Evolutionary conservation across 35 echinoderm and acorn worm genomes (phyloP), one percentile per base, ranked within the genome.

Genomic region (Acanthaster planci): DNA sequence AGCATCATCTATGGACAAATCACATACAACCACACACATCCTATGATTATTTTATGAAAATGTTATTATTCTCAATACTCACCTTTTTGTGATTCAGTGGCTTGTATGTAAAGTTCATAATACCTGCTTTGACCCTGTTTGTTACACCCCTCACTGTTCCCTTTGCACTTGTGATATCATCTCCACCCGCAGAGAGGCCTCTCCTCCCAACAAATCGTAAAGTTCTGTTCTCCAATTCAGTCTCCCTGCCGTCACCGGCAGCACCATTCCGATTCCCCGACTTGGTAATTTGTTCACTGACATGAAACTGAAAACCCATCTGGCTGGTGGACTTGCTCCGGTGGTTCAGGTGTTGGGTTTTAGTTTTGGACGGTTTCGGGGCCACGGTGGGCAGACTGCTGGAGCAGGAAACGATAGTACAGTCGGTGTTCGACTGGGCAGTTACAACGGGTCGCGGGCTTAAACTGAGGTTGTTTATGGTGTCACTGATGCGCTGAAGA

Each of bases 91-190:
- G 40, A 77, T 92, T 85, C 42, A 97, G 77, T 21, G 95, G 91
- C 82, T 93, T 93, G 81, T 90, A 93, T 50, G 84, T 89, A 82
- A 97, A 97, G 37, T 97, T 93, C 32, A 91, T 88, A 53, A 97
- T 93, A 54, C 95, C 95, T 38, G 95, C 95, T 53, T 91, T 57
- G 30, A 97, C 95, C 12, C 95, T 39, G 83, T 97, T 97, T 52
- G 90, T 90, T 7, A 97, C 95, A 22, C 95, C 95, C 36, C 95
- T 51, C 5, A 97, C 88, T 0, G 95, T 97, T 21, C 95, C 91
- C 35, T 97, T 93, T 10, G 55, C 30, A 54, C 91, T 93, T 56
- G 79, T 97, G 32, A 97, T 97, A 52, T 93, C 91, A 12, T 91
- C 95, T 2, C 91, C 95, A 3, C 91, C 90, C 12, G 68, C 76